Evolutionary conservation across 2,888 invertebrate species (phyloP), one percentile per base, ranked within the genome.

Genomic region (Dicyrtoma fusca): DNA sequence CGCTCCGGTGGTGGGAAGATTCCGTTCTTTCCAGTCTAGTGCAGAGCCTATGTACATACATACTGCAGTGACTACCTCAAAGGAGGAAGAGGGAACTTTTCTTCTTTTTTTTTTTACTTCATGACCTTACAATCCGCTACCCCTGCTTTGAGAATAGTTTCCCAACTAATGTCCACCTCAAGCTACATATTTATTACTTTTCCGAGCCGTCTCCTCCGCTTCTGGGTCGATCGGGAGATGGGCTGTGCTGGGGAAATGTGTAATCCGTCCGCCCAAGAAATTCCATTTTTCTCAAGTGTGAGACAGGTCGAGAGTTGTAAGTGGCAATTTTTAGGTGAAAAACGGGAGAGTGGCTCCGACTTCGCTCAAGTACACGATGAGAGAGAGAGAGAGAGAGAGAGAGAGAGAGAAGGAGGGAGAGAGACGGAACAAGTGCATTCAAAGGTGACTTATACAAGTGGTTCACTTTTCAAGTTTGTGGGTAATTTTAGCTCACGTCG

Each of bases 231-330:
- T 34, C 3, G 34, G 34, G 34, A 34, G 3, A 34, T 34, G 34
- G 34, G 34, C 34, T 34, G 4, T 34, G 8, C 34, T 3, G 8
- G 49, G 11, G 49, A 8, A 25, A 25, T 59, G 59, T 11, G 64
- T 26, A 26, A 26, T n/a, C 21, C 21, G 13, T 11, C n/a, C 21
- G 25, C 25, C 51, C 51, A 64, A 51, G 49, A 64, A 63, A 63
- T 47, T 47, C 63, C 63, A 47, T 63, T 63, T 63, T 63, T 64
- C 49, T 64, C 64, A 25, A 64, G 49, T 51, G 47, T 51, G 47
- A 23, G 64, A 64, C 64, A 64, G 64, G 64, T 64, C 25, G 64
- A 49, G 64, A 45, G 64, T 64, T 64, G 25, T 49, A 25, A 17
- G 49, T 3, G 25, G 64, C 49, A 64, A 64, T 64, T 64, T 64